Evolutionary conservation across 2,888 invertebrate genomes (phyloP).

Genomic region (Dynastes hyllus): DNA sequence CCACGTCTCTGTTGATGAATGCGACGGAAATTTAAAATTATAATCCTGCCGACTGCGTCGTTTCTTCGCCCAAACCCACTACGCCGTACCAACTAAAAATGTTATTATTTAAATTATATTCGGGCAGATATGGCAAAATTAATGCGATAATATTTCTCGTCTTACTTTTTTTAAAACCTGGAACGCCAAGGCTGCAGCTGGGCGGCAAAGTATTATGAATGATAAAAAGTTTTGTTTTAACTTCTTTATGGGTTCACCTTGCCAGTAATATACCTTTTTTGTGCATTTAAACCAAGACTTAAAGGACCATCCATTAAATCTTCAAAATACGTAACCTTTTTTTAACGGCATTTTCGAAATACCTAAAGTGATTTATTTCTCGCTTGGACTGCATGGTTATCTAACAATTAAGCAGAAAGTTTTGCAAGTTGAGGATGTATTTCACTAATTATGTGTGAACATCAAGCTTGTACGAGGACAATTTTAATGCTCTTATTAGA

Average conservation of each 20-base stretch:
- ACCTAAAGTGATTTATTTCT: too few species aligned
- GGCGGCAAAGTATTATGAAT: constrained; percentile 14
- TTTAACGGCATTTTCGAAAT: too few species aligned
- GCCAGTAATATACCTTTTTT: background rate
- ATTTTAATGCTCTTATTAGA: too few species aligned
- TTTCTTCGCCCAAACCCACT: constrained; percentile 35
- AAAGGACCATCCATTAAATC: background rate
- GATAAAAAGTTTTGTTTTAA: constrained; percentile 23
- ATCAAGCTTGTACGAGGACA: too few species aligned
- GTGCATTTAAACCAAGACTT: constrained; percentile 2
- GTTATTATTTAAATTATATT: constrained; percentile 50
- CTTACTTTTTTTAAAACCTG: constrained; percentile 13
- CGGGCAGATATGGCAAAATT: constrained; percentile 42
- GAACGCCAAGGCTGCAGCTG: background rate
- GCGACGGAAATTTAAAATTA: constrained; percentile 55
- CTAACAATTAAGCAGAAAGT: too few species aligned
- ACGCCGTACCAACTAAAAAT: constrained; percentile 34
- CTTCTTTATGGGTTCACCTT: constrained; percentile 3
- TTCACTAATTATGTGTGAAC: too few species aligned
- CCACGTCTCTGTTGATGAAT: constrained; percentile 46
- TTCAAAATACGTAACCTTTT: background rate
- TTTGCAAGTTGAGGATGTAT: too few species aligned
- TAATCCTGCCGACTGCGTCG: constrained; percentile 50
- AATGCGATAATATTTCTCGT: constrained; percentile 43
- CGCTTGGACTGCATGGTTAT: too few species aligned